Conservation (phyloP, 2,888 invertebrate species). For the Drosophila multiciliata region DNA sequence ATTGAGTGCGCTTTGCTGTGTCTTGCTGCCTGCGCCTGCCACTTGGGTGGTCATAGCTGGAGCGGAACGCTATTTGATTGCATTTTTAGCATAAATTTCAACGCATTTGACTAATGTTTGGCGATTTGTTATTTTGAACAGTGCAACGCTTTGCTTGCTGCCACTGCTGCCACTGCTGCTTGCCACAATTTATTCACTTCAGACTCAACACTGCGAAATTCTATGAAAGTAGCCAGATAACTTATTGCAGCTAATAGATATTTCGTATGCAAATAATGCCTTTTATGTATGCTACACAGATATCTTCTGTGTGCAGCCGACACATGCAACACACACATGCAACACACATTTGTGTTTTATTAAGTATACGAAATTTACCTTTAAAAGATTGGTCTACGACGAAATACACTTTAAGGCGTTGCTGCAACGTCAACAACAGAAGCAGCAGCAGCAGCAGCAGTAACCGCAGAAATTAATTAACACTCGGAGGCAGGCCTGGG, state of each 20-base stretch:
- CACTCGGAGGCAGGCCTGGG: conserved; percentile 41
- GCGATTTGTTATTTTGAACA: conserved; percentile 67
- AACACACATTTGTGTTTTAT: conserved; percentile 3
- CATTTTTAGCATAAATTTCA: conserved; percentile 80
- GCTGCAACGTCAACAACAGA: conserved; percentile 25
- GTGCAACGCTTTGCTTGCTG: conserved; percentile 32
- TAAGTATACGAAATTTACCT: conserved; percentile 48
- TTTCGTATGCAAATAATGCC: conserved; percentile 63
- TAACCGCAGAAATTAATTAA: conserved; percentile 61
- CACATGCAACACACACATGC: neutral
- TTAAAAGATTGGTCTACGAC: conserved; percentile 10
- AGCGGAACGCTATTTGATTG: conserved; percentile 76
- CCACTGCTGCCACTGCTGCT: too few species aligned
- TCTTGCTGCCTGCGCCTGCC: conserved; percentile 23
- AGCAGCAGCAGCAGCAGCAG: conserved; percentile 27
- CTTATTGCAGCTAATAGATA: conserved; percentile 60
- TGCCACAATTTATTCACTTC: conserved; percentile 57
- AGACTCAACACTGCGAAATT: conserved; percentile 26
- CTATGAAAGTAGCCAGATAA: conserved; percentile 25
- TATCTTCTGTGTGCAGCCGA: too few species aligned
- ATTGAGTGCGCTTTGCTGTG: conserved; percentile 26
- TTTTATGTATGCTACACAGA: neutral
- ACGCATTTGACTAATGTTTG: conserved; percentile 77
- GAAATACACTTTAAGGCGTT: conserved; percentile 6
- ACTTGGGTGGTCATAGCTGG: conserved; percentile 69